A percentile compares a stretch with the other conserved stretches of the same genome.
These are phyloP conservation scores for Spea multiplicata DNA, from an alignment of 2,113 vertebrate genomes.

Conservation along the genomic window DNA sequence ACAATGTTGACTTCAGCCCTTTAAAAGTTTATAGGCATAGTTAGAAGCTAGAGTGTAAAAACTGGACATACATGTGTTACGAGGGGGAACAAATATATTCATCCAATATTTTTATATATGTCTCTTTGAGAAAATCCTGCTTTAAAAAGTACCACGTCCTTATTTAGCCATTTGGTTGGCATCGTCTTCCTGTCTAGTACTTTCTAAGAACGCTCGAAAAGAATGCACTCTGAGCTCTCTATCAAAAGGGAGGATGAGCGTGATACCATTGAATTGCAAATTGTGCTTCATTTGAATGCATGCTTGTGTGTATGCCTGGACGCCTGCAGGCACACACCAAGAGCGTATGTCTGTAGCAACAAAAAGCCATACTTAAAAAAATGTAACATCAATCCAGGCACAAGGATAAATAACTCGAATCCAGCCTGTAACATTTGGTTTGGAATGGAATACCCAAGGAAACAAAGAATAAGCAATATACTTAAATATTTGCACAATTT, in stretches of 20 bases:
- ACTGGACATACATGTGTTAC: not conserved
- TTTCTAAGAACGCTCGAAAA: constrained; percentile 40
- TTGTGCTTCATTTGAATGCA: constrained; percentile 42
- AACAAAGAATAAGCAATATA: not conserved
- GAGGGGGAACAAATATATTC: not conserved
- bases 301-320: constrained; percentile 26
- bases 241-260: constrained; percentile 38
- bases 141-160: constrained; percentile 7
- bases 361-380: constrained; percentile 40
- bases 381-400: constrained; percentile 28
- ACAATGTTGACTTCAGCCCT: too few relatives aligned
- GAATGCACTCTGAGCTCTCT: constrained; percentile 33
- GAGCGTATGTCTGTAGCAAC: constrained; percentile 42
- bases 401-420: constrained; percentile 40
- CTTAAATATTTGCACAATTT: too few relatives aligned
- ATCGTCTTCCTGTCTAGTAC: constrained; percentile 39
- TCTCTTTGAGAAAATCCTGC: constrained; percentile 1
- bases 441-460: constrained; percentile 25
- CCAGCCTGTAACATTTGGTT: constrained; percentile 31
- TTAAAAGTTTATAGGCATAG: too few relatives aligned
- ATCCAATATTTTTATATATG: not conserved
- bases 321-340: constrained; percentile 46
- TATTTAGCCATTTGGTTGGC: constrained; percentile 43
- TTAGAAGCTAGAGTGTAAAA: too few relatives aligned
- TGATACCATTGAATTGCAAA: constrained; percentile 43